phyloP scores from a whole-genome alignment of 2,797 vertebrate genomes.

The Ficedula albicollis region DNA sequence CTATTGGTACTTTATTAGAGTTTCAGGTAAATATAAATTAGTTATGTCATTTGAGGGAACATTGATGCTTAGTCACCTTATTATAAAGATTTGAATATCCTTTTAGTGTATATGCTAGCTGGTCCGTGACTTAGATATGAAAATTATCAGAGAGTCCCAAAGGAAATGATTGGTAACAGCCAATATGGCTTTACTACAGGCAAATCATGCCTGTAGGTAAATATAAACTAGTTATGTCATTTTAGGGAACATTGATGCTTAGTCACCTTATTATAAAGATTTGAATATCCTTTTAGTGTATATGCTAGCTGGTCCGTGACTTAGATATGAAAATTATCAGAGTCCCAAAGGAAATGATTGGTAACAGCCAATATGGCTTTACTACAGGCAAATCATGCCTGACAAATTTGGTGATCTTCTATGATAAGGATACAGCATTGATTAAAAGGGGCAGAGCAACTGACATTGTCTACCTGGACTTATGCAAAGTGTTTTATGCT shows the following conservation, averaged over 20 bases:
- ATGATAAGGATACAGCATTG: neutral
- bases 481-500: neutral
- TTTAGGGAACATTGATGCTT: neutral
- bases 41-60: neutral
- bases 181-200: neutral
- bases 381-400: neutral
- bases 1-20: neutral
- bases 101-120: neutral
- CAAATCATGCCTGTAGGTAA: neutral
- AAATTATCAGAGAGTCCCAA: neutral
- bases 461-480: neutral
- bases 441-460: neutral
- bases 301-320: accelerated
- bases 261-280: neutral
- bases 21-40: neutral
- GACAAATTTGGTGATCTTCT: neutral
- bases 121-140: neutral
- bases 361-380: neutral
- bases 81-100: neutral
- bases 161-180: neutral
- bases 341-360: neutral
- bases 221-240: neutral
- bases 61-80: neutral
- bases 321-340: neutral
- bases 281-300: neutral